Percentiles rank a stretch among this genome's conserved stretches.
phyloP scores from a whole-genome alignment of 35 echinoderm and acorn worm species.

The Acanthaster planci region DNA sequence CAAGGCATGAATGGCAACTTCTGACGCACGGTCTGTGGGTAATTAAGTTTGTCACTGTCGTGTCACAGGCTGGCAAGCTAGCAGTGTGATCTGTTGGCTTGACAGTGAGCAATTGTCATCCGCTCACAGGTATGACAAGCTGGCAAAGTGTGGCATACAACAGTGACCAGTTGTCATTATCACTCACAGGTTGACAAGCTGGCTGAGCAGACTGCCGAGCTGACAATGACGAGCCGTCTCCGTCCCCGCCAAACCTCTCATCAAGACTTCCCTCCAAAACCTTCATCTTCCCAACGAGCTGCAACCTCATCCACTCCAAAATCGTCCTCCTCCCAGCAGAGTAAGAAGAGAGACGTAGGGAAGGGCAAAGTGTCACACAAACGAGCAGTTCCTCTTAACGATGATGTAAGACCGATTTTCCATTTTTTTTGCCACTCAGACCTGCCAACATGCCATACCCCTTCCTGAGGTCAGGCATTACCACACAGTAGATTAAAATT shows the following conservation, averaged over 20 bases:
- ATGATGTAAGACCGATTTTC: slow-evolving; percentile 29
- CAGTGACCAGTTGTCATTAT: not conserved
- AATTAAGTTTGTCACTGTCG: no score
- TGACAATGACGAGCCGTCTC: slow-evolving; percentile 35
- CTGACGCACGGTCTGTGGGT: no score
- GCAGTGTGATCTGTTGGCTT: no score
- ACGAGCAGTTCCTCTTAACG: slow-evolving; percentile 22
- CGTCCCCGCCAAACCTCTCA: not conserved
- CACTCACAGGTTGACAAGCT: slow-evolving; percentile 43
- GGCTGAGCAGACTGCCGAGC: slow-evolving; percentile 50
- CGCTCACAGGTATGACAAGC: no score
- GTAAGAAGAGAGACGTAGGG: slow-evolving; percentile 13
- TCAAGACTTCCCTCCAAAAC: not conserved
- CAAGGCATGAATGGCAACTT: no score
- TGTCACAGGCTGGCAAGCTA: no score
- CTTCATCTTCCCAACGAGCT: not conserved
- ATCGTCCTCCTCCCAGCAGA: not conserved
- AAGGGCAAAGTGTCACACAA: slow-evolving; percentile 14
- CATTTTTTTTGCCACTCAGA: not conserved
- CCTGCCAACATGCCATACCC: no score
- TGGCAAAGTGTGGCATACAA: no score
- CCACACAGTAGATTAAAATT: no score
- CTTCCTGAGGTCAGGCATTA: no score
- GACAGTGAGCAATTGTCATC: no score
- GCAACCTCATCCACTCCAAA: not conserved